A percentile compares a stretch with the other conserved stretches of the same genome.
phyloP scores from a whole-genome alignment of 2,888 invertebrate genomes.

The Trissolcus japonicus region DNA sequence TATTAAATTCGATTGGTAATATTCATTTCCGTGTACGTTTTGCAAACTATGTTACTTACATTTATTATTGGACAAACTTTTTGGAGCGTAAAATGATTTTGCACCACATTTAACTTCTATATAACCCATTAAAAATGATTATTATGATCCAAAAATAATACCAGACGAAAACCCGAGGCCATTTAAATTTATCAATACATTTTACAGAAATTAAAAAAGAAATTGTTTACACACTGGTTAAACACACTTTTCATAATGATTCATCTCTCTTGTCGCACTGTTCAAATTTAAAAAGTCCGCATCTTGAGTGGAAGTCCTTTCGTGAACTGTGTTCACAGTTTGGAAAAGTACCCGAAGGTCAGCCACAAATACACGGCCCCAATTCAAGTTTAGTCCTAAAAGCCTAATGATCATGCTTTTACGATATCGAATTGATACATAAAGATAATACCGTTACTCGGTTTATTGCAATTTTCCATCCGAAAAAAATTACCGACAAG shows the following conservation, averaged over 20 bases:
- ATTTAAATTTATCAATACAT: conserved; percentile 29
- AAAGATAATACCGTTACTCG: conserved; percentile 9
- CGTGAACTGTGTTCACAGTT: conserved; percentile 7
- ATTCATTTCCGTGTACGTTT: too few species aligned
- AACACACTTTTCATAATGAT: not conserved
- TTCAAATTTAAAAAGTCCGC: conserved; percentile 11
- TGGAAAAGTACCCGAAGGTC: conserved; percentile 38
- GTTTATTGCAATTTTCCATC: conserved; percentile 1
- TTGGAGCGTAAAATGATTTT: conserved; percentile 42
- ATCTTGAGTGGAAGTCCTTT: conserved; percentile 10
- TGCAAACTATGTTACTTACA: conserved; percentile 3
- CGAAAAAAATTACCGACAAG: not conserved
- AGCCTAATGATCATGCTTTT: conserved; percentile 29
- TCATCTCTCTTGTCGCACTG: not conserved
- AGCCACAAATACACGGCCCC: conserved; percentile 19
- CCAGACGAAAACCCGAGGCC: too few species aligned
- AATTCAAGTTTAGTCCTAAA: conserved; percentile 30
- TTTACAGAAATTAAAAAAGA: conserved; percentile 30
- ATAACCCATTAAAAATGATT: conserved; percentile 38
- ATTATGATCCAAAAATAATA: conserved; percentile 38
- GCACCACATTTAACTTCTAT: conserved; percentile 41
- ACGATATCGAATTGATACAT: conserved; percentile 24
- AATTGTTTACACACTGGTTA: conserved; percentile 29
- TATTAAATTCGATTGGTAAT: too few species aligned
- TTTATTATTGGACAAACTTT: conserved; percentile 26